Conservation (phyloP, 2,888 invertebrate genomes). For the Fragum sueziense region DNA sequence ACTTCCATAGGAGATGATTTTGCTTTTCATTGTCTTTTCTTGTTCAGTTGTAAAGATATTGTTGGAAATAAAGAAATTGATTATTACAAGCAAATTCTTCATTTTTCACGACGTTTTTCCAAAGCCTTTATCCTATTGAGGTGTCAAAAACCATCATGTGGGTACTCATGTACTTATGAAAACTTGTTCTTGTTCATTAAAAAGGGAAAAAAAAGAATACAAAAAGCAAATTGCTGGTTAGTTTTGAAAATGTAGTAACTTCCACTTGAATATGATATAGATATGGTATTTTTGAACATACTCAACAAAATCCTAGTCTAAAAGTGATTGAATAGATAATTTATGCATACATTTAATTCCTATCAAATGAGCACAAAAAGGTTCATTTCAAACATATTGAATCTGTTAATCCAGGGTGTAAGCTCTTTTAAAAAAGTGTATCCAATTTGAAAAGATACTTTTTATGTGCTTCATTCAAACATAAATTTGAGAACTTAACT, state of each 20-base stretch:
- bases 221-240: background rate
- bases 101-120: background rate
- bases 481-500: too few relatives aligned
- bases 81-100: background rate
- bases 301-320: background rate
- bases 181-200: too few relatives aligned
- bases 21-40: too few relatives aligned
- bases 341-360: slow-evolving; percentile 2
- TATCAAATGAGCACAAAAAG: slow-evolving; percentile 16
- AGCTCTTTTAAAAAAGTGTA: background rate
- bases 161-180: too few relatives aligned
- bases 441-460: background rate
- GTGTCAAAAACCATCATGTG: background rate
- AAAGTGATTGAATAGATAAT: slow-evolving; percentile 1
- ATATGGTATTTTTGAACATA: background rate
- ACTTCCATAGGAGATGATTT: too few relatives aligned
- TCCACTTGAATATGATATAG: background rate
- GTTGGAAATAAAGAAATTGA: background rate
- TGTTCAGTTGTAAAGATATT: background rate
- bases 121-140: background rate
- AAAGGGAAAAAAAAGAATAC: too few relatives aligned
- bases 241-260: background rate
- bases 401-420: background rate
- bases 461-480: too few relatives aligned
- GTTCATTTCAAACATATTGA: slow-evolving; percentile 3